These are phyloP conservation scores for Ochropleura leucogaster DNA, from an alignment of 2,888 invertebrate genomes.

Conservation along the genomic window DNA sequence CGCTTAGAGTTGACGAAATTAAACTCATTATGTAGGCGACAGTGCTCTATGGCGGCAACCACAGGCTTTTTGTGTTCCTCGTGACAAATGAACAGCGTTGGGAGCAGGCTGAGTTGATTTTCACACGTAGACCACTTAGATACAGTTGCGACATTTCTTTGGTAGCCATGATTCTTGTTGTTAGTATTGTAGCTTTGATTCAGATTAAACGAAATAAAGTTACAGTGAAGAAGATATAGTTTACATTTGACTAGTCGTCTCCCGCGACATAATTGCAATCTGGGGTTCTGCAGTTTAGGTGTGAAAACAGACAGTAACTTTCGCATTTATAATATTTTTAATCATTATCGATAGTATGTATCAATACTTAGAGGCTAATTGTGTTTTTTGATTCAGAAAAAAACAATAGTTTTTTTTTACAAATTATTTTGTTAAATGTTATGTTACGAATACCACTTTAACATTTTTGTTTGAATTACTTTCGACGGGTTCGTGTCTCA, in stretches of 20 bases:
- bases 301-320: background rate
- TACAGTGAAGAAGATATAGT: background rate
- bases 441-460: background rate
- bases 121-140: slow-evolving; percentile 72
- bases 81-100: slow-evolving; percentile 85
- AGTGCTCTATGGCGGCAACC: slow-evolving; percentile 71
- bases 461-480: background rate
- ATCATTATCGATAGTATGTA: background rate
- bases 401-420: background rate
- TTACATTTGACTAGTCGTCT: background rate
- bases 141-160: slow-evolving; percentile 61
- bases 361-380: background rate
- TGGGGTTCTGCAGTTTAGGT: background rate
- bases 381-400: background rate
- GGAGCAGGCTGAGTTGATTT: slow-evolving; percentile 75
- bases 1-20: slow-evolving; percentile 77
- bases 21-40: slow-evolving; percentile 80
- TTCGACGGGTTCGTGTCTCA: background rate
- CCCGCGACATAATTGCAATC: background rate
- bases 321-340: no score
- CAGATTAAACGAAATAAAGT: background rate
- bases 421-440: no score
- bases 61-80: slow-evolving; percentile 86
- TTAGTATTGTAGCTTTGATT: background rate
- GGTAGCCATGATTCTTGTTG: background rate